phyloP scores from a whole-genome alignment of 1,140 invertebrate species.

The Drosophila athabasca region DNA sequence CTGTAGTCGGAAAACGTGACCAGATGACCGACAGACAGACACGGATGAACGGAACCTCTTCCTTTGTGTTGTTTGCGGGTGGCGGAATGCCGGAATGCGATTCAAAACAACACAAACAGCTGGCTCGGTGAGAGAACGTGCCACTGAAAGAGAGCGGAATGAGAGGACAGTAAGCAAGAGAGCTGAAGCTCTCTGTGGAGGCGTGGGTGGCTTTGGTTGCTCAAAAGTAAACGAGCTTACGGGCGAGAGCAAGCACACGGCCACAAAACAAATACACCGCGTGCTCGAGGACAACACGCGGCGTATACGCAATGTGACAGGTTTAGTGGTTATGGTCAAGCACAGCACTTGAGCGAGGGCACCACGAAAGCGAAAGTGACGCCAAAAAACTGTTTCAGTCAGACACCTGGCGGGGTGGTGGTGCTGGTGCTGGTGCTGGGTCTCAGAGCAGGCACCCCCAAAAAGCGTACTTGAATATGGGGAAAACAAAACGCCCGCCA shows the following conservation, averaged over 20 bases:
- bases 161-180: background rate
- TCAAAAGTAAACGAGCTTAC: constrained; percentile 57
- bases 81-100: constrained; percentile 44
- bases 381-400: constrained; percentile 58
- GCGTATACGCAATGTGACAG: constrained; percentile 80
- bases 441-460: constrained; percentile 4
- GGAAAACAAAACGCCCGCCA: constrained; percentile 49
- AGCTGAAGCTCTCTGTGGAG: constrained; percentile 6
- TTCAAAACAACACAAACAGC: constrained; percentile 80
- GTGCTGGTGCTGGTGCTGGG: background rate
- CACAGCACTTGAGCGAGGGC: constrained; percentile 74
- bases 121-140: constrained; percentile 34
- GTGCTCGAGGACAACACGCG: constrained; percentile 74
- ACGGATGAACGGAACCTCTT: constrained; percentile 18
- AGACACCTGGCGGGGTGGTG: constrained; percentile 51
- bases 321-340: constrained; percentile 81
- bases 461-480: constrained; percentile 46
- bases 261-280: constrained; percentile 28
- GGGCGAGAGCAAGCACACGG: constrained; percentile 9
- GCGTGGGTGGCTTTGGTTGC: constrained; percentile 45
- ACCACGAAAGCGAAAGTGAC: constrained; percentile 65
- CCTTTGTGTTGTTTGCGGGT: constrained; percentile 17
- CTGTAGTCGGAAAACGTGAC: constrained; percentile 41
- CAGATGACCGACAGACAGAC: constrained; percentile 44
- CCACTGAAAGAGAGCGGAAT: constrained; percentile 8